These are phyloP conservation scores for Murina feae DNA, from an alignment of 2,113 vertebrate genomes.

Conservation along the genomic window DNA sequence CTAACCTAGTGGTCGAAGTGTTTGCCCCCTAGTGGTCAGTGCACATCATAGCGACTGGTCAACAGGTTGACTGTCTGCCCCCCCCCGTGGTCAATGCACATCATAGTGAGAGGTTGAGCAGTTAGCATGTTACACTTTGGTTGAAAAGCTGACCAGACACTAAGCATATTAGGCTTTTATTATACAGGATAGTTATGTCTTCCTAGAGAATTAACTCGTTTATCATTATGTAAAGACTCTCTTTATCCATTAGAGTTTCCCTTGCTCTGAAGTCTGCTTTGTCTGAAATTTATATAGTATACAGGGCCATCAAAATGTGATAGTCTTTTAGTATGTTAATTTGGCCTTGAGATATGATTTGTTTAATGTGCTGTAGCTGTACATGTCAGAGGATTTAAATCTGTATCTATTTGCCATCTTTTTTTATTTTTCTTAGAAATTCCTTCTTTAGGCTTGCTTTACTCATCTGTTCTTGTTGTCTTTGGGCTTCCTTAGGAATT, in stretches of 20 bases:
- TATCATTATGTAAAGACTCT: neutral
- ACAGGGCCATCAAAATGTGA: neutral
- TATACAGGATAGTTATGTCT: neutral
- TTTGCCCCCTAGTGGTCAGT: no score
- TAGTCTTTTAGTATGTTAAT: neutral
- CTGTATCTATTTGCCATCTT: neutral
- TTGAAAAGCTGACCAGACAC: no score
- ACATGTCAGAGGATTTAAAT: neutral
- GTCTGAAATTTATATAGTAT: neutral
- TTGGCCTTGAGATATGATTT: neutral
- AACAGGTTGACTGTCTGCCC: no score
- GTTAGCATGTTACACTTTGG: no score
- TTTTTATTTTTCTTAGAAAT: neutral
- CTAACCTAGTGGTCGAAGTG: no score
- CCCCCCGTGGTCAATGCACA: no score
- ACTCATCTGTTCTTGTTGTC: neutral
- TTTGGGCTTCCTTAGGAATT: neutral
- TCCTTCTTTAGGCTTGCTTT: neutral
- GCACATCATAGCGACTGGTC: no score
- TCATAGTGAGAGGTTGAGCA: no score
- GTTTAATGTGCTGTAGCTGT: neutral
- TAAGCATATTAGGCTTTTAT: no score
- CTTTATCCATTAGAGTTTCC: neutral
- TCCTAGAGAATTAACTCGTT: neutral
- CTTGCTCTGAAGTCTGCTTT: neutral